Conservation (phyloP, 2,797 vertebrate genomes). For the Chrysocyon brachyurus region DNA sequence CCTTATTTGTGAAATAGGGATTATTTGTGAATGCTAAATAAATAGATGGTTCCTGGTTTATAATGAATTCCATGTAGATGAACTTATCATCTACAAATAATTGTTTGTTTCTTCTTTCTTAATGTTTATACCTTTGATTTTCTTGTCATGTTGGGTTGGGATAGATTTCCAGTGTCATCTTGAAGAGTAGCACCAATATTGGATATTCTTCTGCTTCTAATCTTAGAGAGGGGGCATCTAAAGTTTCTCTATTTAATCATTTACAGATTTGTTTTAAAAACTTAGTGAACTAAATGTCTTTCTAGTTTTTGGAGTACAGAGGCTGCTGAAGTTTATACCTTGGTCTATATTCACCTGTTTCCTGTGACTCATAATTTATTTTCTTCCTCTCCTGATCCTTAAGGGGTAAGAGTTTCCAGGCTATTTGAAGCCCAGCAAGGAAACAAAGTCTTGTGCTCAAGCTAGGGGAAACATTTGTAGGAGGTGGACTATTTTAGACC, state of each 20-base stretch:
- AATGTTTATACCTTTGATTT: not conserved
- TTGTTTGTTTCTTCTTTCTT: not conserved
- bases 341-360: not conserved
- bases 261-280: not conserved
- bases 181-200: not conserved
- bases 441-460: not conserved
- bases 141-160: not conserved
- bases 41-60: not conserved
- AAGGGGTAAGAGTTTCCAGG: not conserved
- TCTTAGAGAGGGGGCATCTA: not conserved
- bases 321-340: not conserved
- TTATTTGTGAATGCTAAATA: not conserved
- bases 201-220: not conserved
- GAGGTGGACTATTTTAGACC: not conserved
- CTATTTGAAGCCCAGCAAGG: not conserved
- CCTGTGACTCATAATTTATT: not conserved
- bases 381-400: not conserved
- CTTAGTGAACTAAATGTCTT: not conserved
- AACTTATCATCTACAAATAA: not conserved
- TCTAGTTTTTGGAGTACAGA: not conserved
- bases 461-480: not conserved
- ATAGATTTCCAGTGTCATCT: not conserved
- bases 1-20: not conserved
- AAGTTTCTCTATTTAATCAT: not conserved
- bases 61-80: not conserved